Evolutionary conservation across 2,113 vertebrate genomes (phyloP).

Genomic region (Mesembrinibis cayennensis): DNA sequence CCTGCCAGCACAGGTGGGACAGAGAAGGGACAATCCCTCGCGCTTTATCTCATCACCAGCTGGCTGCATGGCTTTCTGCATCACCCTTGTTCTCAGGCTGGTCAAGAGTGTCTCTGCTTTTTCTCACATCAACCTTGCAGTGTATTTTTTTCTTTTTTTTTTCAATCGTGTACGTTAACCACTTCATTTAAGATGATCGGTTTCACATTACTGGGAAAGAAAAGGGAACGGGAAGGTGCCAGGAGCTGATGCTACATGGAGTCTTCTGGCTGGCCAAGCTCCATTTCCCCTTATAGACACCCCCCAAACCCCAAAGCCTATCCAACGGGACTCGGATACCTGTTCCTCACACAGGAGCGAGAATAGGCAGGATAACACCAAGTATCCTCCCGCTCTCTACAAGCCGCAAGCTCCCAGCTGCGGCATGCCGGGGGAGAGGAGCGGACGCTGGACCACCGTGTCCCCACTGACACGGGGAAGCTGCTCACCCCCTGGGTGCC

Average conservation of each 20-base stretch:
- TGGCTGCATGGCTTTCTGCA: background rate
- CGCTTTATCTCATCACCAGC: background rate
- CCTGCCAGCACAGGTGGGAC: background rate
- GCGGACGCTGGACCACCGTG: rapidly evolving
- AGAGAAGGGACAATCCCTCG: background rate
- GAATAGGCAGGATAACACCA: background rate
- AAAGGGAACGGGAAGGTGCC: constrained; percentile 1
- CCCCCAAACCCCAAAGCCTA: background rate
- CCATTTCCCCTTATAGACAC: background rate
- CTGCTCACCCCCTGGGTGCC: background rate
- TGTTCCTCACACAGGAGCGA: background rate
- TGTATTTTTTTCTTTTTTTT: background rate
- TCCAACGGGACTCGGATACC: background rate
- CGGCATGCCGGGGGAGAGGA: rapidly evolving
- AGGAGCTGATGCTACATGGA: background rate
- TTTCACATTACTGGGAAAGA: constrained; percentile 5
- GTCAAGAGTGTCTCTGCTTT: background rate
- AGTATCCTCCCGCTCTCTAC: background rate
- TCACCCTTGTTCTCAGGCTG: rapidly evolving
- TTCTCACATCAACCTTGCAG: background rate
- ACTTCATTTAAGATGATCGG: background rate
- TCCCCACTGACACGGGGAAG: background rate
- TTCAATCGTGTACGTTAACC: background rate
- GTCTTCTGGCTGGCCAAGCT: background rate
- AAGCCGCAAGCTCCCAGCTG: background rate